These are phyloP conservation scores for Lindbergichthys nudifrons DNA, from an alignment of 2,797 vertebrate species.

Conservation along the genomic window DNA sequence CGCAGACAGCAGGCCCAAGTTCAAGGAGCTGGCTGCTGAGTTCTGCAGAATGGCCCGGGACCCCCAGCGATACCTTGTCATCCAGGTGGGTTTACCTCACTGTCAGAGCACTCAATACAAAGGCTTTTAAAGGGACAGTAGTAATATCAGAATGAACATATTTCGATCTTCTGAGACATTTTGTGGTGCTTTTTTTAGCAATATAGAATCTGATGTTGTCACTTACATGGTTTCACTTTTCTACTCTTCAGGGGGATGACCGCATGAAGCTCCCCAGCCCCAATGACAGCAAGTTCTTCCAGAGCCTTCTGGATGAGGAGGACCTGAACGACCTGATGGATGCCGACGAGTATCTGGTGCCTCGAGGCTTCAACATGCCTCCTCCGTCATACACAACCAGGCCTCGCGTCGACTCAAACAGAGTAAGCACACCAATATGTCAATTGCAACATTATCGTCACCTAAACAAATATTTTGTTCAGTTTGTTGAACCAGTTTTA, in stretches of 20 bases:
- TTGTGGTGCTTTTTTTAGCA: too few relatives aligned
- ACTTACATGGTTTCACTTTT: background rate
- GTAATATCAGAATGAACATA: background rate
- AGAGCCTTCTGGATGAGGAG: constrained; percentile 96
- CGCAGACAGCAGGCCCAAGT: constrained; percentile 96
- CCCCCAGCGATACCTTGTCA: constrained; percentile 96
- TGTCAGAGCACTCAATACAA: background rate
- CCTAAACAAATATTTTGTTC: too few relatives aligned
- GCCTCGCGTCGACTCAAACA: constrained; percentile 92
- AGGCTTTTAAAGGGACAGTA: background rate
- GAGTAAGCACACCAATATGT: constrained; percentile 78
- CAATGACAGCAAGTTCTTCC: constrained; percentile 98
- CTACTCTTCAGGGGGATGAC: constrained; percentile 90
- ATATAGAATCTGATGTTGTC: fast-evolving
- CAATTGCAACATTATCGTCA: too few relatives aligned
- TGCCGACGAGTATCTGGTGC: constrained; percentile 96
- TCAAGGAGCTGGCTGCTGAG: constrained; percentile 96
- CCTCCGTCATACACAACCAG: constrained; percentile 87
- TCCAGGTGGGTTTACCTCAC: constrained; percentile 87
- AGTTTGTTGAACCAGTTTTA: background rate
- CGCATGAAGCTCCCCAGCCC: constrained; percentile 98
- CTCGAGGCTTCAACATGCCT: constrained; percentile 90
- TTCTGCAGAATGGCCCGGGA: constrained; percentile 99
- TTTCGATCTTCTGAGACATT: background rate
- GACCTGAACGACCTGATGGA: constrained; percentile 97